Evolutionary conservation across 2,113 vertebrate genomes (phyloP).

Genomic region (Argyrosomus japonicus): DNA sequence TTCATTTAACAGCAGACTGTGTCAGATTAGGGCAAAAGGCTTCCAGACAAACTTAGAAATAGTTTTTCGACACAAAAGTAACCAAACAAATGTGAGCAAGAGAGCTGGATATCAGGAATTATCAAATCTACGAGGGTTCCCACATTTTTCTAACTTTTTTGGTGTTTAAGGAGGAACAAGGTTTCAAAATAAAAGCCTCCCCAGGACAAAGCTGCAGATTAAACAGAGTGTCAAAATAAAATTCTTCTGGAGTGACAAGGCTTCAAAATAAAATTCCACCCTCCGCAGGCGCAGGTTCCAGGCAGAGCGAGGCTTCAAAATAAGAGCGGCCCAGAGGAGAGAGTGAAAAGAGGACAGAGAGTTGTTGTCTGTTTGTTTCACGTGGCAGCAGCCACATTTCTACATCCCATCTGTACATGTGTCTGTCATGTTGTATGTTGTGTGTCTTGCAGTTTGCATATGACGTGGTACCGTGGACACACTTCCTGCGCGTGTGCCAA

Average conservation of each 20-base stretch:
- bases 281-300: neutral
- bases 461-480: neutral
- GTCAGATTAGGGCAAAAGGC: fast-evolving
- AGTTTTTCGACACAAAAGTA: neutral
- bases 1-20: neutral
- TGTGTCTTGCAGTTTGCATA: conserved; percentile 16
- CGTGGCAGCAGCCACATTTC: neutral
- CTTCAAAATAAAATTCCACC: conserved; percentile 29
- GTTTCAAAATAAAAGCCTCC: conserved; percentile 32
- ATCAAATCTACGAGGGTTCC: neutral
- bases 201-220: neutral
- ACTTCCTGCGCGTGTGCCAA: neutral
- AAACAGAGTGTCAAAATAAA: conserved; percentile 4
- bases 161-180: neutral
- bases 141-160: neutral
- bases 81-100: neutral
- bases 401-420: neutral
- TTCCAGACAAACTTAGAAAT: neutral
- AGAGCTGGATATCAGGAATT: neutral
- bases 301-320: conserved; percentile 15
- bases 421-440: conserved; percentile 19
- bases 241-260: neutral
- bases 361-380: neutral
- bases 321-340: conserved; percentile 21
- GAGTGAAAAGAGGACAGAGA: neutral